These are phyloP conservation scores for Drosophila murphyi DNA, from an alignment of 1,140 invertebrate species.

Conservation along the genomic window DNA sequence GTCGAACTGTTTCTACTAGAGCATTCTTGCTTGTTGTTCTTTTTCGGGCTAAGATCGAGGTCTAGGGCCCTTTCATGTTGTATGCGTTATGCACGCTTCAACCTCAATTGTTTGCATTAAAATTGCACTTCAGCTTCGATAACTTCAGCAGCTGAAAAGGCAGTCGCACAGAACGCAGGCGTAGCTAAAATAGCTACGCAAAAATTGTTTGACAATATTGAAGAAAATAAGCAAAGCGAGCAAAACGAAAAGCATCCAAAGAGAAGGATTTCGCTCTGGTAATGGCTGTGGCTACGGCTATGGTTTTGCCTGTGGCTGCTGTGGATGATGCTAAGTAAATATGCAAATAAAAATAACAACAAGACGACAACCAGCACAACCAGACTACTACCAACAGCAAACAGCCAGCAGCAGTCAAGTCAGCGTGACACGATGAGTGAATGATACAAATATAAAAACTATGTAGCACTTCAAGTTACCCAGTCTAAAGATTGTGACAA, in stretches of 20 bases:
- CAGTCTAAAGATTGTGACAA: conserved; percentile 12
- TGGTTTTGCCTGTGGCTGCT: conserved; percentile 34
- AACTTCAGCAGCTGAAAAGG: conserved; percentile 55
- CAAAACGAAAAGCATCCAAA: conserved; percentile 33
- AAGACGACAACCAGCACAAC: conserved; percentile 56
- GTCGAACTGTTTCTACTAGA: not conserved
- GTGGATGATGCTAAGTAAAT: conserved; percentile 72
- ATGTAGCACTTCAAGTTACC: conserved; percentile 38
- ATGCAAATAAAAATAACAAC: conserved; percentile 77
- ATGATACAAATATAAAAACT: conserved; percentile 55
- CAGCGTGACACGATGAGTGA: conserved; percentile 75
- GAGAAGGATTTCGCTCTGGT: not conserved
- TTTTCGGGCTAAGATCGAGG: conserved; percentile 29
- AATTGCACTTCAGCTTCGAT: conserved; percentile 80
- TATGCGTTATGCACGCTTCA: conserved; percentile 77
- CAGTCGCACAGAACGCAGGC: conserved; percentile 55
- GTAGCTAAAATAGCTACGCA: conserved; percentile 72
- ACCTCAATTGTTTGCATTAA: conserved; percentile 81
- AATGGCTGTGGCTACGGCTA: conserved; percentile 34
- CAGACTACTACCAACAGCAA: conserved; percentile 24
- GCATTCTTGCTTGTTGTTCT: not conserved
- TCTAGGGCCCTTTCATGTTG: conserved; percentile 58
- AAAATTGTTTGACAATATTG: conserved; percentile 77
- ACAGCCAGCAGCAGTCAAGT: conserved; percentile 41
- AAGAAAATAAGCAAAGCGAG: conserved; percentile 59